Evolutionary conservation across 1,140 invertebrate species (phyloP).

Genomic region (Cydia amplana): DNA sequence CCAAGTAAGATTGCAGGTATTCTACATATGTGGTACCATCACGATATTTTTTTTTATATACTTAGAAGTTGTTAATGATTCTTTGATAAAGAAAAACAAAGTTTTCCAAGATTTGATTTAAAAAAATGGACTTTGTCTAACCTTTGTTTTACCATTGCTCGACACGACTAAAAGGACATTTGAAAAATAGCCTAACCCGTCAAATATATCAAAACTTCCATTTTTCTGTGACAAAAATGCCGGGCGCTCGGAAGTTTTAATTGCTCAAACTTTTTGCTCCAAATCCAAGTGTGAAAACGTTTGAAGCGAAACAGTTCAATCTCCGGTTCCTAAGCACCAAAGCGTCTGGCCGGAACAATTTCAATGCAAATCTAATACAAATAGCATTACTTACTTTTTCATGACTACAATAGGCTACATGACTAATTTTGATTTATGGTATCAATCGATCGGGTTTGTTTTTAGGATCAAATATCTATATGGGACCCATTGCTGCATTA

Average conservation of each 20-base stretch:
- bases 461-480: too few species aligned
- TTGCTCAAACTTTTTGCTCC: constrained; percentile 27
- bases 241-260: constrained; percentile 20
- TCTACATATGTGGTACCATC: too few species aligned
- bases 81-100: not conserved
- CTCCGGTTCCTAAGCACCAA: constrained; percentile 11
- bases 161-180: not conserved
- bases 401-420: too few species aligned
- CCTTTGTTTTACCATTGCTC: not conserved
- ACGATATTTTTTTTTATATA: not conserved
- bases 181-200: constrained; percentile 15
- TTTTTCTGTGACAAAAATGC: constrained; percentile 26
- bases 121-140: not conserved
- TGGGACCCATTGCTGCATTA: too few species aligned
- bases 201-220: constrained; percentile 8
- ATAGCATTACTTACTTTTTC: too few species aligned
- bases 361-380: too few species aligned
- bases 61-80: too few species aligned
- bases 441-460: too few species aligned
- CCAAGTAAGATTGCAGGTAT: too few species aligned
- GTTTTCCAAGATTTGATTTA: not conserved
- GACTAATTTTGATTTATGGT: too few species aligned
- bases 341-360: not conserved
- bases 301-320: constrained; percentile 22
- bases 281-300: constrained; percentile 29